These are phyloP conservation scores for Parauchenoglanis ngamensis DNA, from an alignment of 2,797 vertebrate genomes.

Conservation along the genomic window DNA sequence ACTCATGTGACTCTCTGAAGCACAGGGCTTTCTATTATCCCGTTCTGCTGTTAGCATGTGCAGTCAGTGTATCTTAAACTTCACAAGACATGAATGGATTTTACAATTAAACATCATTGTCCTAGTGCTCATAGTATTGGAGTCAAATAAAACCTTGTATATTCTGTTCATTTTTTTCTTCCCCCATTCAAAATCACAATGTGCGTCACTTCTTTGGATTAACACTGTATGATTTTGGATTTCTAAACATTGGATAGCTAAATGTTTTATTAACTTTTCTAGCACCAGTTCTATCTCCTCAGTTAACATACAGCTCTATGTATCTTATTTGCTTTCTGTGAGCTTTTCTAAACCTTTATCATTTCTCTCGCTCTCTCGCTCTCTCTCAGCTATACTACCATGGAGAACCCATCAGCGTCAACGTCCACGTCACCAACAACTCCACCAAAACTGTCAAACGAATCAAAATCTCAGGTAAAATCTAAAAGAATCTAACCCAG, in stretches of 20 bases:
- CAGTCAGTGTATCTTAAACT: background rate
- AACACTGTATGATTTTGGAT: background rate
- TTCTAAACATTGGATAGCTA: background rate
- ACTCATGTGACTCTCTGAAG: background rate
- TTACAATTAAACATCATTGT: background rate
- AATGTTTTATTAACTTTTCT: background rate
- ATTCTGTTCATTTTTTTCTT: background rate
- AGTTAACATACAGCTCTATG: background rate
- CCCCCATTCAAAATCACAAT: background rate
- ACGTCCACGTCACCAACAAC: conserved; percentile 86
- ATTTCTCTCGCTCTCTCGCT: background rate
- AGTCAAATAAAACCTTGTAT: background rate
- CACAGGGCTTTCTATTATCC: background rate
- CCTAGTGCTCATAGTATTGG: background rate
- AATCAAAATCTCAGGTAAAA: conserved; percentile 81
- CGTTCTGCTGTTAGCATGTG: background rate
- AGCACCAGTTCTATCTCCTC: background rate
- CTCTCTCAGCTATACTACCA: conserved; percentile 78
- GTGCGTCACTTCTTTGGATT: background rate
- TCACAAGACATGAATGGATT: background rate
- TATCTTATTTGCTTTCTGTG: background rate
- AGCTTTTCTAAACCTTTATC: background rate
- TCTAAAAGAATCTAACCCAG: background rate
- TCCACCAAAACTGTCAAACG: conserved; percentile 85
- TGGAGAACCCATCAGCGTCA: conserved; percentile 83